A percentile compares a stretch with the other conserved stretches of the same genome.
Conservation (phyloP, 1,140 invertebrate species). For the Musca domestica region DNA sequence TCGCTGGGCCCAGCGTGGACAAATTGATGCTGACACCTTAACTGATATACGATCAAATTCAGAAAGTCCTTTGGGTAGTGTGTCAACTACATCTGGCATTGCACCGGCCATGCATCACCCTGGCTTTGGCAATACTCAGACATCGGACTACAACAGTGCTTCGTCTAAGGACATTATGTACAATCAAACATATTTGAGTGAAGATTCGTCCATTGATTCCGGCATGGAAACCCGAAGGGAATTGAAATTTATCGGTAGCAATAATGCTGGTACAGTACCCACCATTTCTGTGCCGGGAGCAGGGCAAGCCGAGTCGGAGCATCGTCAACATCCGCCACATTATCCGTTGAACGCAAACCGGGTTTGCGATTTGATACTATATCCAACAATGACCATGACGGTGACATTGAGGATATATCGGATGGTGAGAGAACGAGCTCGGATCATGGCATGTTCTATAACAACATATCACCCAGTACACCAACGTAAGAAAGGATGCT, state of each 20-base stretch:
- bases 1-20: slow-evolving; percentile 73
- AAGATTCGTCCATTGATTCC: slow-evolving; percentile 82
- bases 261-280: slow-evolving; percentile 34
- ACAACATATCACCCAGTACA: slow-evolving; percentile 46
- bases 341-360: slow-evolving; percentile 41
- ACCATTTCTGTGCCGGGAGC: slow-evolving; percentile 13
- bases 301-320: slow-evolving; percentile 10
- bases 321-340: slow-evolving; percentile 28
- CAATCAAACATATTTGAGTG: slow-evolving; percentile 53
- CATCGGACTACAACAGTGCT: slow-evolving; percentile 53
- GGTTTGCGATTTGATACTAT: slow-evolving; percentile 49
- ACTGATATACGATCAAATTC: slow-evolving; percentile 46
- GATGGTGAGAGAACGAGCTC: slow-evolving; percentile 78
- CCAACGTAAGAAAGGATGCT: slow-evolving; percentile 43
- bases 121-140: slow-evolving; percentile 45
- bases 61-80: slow-evolving; percentile 47
- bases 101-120: slow-evolving; percentile 17
- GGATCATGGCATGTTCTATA: slow-evolving; percentile 59
- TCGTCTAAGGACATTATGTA: slow-evolving; percentile 53
- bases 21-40: slow-evolving; percentile 51
- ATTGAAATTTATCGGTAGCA: slow-evolving; percentile 44
- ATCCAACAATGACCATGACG: slow-evolving; percentile 76
- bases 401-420: slow-evolving; percentile 81
- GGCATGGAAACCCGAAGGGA: slow-evolving; percentile 70
- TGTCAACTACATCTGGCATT: slow-evolving; percentile 32